Evolutionary conservation across 2,113 vertebrate species (phyloP).

Genomic region (Elachura formosa): DNA sequence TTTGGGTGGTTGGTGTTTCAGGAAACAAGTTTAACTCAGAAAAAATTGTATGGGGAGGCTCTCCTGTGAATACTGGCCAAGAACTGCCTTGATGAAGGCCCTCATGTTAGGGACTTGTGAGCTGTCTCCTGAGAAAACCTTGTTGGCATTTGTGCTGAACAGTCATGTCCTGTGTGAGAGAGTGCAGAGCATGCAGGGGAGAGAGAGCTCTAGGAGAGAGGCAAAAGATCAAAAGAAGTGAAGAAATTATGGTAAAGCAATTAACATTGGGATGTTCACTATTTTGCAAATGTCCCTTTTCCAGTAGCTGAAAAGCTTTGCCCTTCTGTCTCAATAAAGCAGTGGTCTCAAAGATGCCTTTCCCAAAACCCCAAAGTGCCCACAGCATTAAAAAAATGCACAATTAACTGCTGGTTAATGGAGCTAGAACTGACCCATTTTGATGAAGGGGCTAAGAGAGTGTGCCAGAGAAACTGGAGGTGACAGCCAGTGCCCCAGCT

Average conservation of each 20-base stretch:
- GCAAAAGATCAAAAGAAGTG: background rate
- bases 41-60: background rate
- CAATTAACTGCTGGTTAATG: background rate
- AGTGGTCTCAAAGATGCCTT: background rate
- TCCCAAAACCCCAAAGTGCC: background rate
- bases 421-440: constrained; percentile 43
- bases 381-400: background rate
- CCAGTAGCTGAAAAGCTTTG: background rate
- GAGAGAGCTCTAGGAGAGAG: background rate
- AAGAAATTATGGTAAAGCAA: background rate
- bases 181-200: fast-evolving
- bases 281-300: background rate
- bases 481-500: constrained; percentile 9
- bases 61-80: background rate
- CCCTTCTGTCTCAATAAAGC: background rate
- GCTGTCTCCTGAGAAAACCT: background rate
- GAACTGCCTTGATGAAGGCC: background rate
- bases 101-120: background rate
- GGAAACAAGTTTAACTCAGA: background rate
- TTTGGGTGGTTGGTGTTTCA: background rate
- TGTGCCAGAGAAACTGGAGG: constrained; percentile 23
- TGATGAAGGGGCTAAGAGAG: background rate
- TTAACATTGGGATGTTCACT: background rate
- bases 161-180: fast-evolving
- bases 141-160: background rate